phyloP scores from a whole-genome alignment of 2,888 invertebrate species.

The Oeneis ivallda region DNA sequence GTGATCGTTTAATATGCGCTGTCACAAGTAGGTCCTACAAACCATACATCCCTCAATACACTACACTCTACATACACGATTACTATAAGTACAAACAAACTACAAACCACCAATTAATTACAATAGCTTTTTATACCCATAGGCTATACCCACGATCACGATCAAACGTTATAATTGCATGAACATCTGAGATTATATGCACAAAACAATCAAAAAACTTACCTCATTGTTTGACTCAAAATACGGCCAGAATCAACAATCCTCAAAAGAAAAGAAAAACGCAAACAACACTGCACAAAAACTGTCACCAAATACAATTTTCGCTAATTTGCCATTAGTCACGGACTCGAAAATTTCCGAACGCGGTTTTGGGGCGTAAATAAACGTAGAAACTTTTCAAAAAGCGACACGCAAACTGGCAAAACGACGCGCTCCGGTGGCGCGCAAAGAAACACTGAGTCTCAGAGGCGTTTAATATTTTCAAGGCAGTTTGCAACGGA shows the following conservation, averaged over 20 bases:
- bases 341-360: constrained; percentile 16
- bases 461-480: constrained; percentile 44
- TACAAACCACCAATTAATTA: no score
- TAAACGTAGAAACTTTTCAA: constrained; percentile 35
- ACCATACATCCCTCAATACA: no score
- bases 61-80: no score
- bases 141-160: no score
- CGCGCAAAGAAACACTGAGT: constrained; percentile 56
- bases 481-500: constrained; percentile 34
- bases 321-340: constrained; percentile 4
- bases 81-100: no score
- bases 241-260: constrained; percentile 17
- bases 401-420: constrained; percentile 45
- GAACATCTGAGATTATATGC: neutral
- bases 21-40: no score
- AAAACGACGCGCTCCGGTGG: constrained; percentile 59
- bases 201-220: constrained; percentile 15
- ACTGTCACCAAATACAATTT: constrained; percentile 26
- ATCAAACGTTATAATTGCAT: neutral
- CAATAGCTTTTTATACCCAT: no score
- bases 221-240: constrained; percentile 20
- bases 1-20: no score
- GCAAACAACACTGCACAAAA: constrained; percentile 28
- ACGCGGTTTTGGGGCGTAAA: constrained; percentile 33
- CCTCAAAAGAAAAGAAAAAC: constrained; percentile 21